Base-by-base conservation (phyloP, 2,113 vertebrate genomes). In the Gorilla gorilla region DNA sequence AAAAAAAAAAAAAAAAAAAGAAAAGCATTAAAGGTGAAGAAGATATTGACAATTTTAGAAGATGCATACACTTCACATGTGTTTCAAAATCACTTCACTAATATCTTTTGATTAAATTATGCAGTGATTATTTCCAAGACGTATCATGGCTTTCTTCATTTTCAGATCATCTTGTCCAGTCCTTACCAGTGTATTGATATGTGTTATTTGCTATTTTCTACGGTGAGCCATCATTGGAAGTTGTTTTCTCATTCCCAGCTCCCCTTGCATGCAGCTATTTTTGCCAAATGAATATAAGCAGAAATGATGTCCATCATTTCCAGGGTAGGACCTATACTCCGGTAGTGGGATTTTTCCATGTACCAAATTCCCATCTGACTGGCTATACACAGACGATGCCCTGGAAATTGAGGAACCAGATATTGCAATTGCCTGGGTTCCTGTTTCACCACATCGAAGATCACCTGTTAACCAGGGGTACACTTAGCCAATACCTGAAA, bases 231-330 rank as follows among this genome's bases (percentile, higher is more conserved):
- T 83, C 38, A 50, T 5, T 73, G 38, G 16, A 40, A 40, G 8
- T 27, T 70, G 32, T 48, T 89, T 76, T 89, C 30, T 94, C 27
- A 64, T 92, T 85, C 89, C 35, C 55, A 84, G 23, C 4, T 61
- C 64, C 40, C 14, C 8, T 84, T 35, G 3, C 9, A 68, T 72
- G 52, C 30, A 81, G 57, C 1, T 76, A 7, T 57, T 92, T 94
- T 88, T 38, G 45, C 8, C 16, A 96, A 89, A 76, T 66, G 14
- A 40, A 38, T 59, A 17, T 70, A 5, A 93, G 25, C 45, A 89
- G 64, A 81, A 88, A 66, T 61, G 22, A 35, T 27, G 23, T n/a
- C 1, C 18, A 48, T 92, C 18, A 12, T 3, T 89, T 92, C 68
- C 80, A 57, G 3, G 25, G 23, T 17, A 50, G 11, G 12, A 85